Evolutionary conservation across 2,888 invertebrate genomes (phyloP).

Genomic region (Philaethria dido): DNA sequence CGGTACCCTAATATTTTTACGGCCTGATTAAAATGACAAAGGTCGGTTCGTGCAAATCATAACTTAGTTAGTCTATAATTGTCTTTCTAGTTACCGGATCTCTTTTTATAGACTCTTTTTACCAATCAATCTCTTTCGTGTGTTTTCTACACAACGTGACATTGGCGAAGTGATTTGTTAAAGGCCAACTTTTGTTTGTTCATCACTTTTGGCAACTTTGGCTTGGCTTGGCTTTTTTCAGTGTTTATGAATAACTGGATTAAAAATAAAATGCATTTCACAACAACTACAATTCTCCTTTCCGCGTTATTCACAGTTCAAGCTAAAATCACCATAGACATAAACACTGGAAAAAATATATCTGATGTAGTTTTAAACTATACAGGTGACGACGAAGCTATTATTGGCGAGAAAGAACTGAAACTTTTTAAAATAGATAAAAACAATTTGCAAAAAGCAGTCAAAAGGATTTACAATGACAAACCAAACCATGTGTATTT

Average conservation of each 20-base stretch:
- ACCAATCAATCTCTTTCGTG: no score
- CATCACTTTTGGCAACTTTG: no score
- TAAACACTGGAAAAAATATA: slow-evolving; percentile 46
- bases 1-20: slow-evolving; percentile 10
- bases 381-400: slow-evolving; percentile 55
- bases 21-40: slow-evolving; percentile 15
- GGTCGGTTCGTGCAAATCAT: not conserved
- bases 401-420: slow-evolving; percentile 56
- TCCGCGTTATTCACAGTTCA: slow-evolving; percentile 41
- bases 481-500: slow-evolving; percentile 58
- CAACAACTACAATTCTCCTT: slow-evolving; percentile 1
- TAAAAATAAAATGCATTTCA: slow-evolving; percentile 13
- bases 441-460: slow-evolving; percentile 52
- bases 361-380: slow-evolving; percentile 52
- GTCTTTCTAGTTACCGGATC: slow-evolving; percentile 5
- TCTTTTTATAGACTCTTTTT: no score
- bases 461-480: slow-evolving; percentile 55
- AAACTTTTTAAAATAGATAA: slow-evolving; percentile 55
- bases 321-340: slow-evolving; percentile 57
- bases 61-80: slow-evolving; percentile 6
- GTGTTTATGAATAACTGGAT: not conserved
- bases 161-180: no score
- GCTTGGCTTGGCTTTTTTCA: no score
- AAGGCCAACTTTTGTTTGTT: no score
- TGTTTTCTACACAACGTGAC: no score